These are phyloP conservation scores for Gymnocheta viridis DNA, from an alignment of 2,888 invertebrate species.

Conservation along the genomic window DNA sequence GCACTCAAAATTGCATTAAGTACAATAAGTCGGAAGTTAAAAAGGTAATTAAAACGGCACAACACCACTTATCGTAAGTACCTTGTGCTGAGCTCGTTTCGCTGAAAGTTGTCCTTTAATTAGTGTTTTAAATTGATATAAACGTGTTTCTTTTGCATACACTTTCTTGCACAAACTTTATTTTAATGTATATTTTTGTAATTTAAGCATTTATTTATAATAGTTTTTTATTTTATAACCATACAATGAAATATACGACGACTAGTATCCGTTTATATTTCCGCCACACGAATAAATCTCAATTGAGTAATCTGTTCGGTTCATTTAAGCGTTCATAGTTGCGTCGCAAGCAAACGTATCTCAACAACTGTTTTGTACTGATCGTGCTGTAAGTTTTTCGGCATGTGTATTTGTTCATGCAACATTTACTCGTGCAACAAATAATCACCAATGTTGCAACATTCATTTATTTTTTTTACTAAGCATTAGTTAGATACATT, in stretches of 20 bases:
- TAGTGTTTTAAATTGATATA: neutral
- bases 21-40: neutral
- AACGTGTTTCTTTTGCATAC: neutral
- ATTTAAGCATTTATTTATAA: neutral
- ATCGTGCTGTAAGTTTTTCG: constrained; percentile 42
- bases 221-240: neutral
- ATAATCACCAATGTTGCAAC: constrained; percentile 62
- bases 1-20: neutral
- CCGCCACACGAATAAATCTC: neutral
- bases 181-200: neutral
- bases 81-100: constrained; percentile 1
- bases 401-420: constrained; percentile 32
- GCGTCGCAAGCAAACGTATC: constrained; percentile 44
- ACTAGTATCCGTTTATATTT: constrained; percentile 14
- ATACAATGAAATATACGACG: neutral
- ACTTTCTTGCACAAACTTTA: too few species aligned
- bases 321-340: constrained; percentile 16
- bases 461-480: constrained; percentile 19
- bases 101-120: neutral
- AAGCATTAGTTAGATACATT: constrained; percentile 21
- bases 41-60: neutral
- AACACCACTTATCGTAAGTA: neutral
- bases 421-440: constrained; percentile 33
- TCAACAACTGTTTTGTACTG: constrained; percentile 54
- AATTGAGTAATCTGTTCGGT: neutral